These are phyloP conservation scores for Anastrepha obliqua DNA, from an alignment of 1,140 invertebrate species.

Conservation along the genomic window DNA sequence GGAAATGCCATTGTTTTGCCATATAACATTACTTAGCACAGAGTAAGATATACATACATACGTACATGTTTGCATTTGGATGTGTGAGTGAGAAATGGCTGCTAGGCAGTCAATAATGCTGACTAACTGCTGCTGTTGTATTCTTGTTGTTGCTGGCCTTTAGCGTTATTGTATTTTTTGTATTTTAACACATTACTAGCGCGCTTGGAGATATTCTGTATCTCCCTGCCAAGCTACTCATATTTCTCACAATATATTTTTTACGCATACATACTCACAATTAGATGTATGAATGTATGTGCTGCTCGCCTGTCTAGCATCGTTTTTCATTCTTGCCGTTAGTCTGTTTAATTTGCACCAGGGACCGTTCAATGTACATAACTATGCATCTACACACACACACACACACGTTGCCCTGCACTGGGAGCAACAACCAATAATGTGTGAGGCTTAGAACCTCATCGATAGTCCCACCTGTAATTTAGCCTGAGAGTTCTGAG, in stretches of 20 bases:
- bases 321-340: not conserved
- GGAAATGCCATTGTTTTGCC: conserved; percentile 16
- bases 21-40: not conserved
- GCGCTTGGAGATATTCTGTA: not conserved
- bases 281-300: not conserved
- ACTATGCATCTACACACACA: not conserved
- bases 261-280: not conserved
- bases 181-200: conserved; percentile 15
- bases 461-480: not conserved
- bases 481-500: not conserved
- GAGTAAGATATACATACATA: not conserved
- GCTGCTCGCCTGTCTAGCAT: not conserved
- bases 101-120: not conserved
- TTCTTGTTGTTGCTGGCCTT: too few species aligned
- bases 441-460: too few species aligned
- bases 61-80: not conserved
- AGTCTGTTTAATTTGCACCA: too few species aligned
- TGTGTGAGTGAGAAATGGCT: not conserved
- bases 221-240: not conserved
- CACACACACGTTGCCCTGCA: too few species aligned
- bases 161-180: not conserved
- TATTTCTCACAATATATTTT: not conserved
- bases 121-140: too few species aligned
- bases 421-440: too few species aligned
- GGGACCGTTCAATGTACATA: not conserved